Evolutionary conservation across 2,797 vertebrate species (phyloP), one percentile per base, ranked within the genome.

Genomic region (Cheracebus regulus): DNA sequence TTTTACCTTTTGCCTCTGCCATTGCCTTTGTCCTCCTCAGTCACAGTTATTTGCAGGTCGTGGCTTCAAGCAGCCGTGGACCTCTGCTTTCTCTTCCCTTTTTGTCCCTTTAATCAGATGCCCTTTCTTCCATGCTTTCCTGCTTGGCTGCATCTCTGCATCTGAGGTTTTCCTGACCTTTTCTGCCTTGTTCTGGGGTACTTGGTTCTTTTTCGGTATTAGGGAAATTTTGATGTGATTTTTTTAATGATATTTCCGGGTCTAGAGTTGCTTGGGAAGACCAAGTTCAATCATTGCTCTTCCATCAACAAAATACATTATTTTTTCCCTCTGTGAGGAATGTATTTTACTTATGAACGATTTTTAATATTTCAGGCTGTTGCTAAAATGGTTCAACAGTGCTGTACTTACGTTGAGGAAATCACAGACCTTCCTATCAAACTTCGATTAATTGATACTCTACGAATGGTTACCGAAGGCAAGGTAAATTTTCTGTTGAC

Each of bases 331-430:
- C 1, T 79, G 7, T 80, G 58, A 89, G 30, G 57, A 95, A 85
- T 95, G 48, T 79, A 67, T 93, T 97, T 97, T 82, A 82, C 33
- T 97, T 95, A 79, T 7, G 48, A 90, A 46, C 26, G 30, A 22
- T 91, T 97, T 90, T 92, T 93, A 67, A 95, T 98, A 58, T 98
- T 98, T 90, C 90, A 99, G 99, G 99, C 99, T 98, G 99, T 99
- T 98, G 99, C 99, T 97, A 99, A 99, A 99, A 99, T 99, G 99
- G 99, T 99, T 95, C 99, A 99, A 94, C 99, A 99, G 98, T 99
- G 99, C 98, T 99, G 99, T 98, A 99, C 99, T 90, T 99, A 99
- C 0, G 99, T 99, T 85, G 99, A 99, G 94, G 98, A 99, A 90
- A 97, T 99, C 97, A 99, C 99, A 97, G 99, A 99, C 98, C 98